Conservation (phyloP, 1,140 invertebrate genomes). For the Calephelis virginiensis region DNA sequence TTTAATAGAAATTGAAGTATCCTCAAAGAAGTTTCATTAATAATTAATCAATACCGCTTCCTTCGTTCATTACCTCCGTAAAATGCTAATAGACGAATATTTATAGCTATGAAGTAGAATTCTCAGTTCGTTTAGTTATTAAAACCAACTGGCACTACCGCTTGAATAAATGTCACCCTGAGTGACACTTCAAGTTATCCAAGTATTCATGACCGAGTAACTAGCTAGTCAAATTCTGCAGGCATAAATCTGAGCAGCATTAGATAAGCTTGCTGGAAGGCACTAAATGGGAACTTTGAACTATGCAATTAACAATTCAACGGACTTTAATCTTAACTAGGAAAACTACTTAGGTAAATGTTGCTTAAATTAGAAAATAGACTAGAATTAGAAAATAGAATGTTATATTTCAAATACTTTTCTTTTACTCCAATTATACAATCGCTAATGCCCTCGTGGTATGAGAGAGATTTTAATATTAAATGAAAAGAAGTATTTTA, state of each 20-base stretch:
- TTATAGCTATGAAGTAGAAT: conserved; percentile 8
- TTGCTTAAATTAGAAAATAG: conserved; percentile 35
- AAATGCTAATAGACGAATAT: conserved; percentile 19
- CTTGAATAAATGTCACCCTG: conserved; percentile 18
- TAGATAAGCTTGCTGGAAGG: conserved; percentile 46
- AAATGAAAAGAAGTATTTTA: too few species aligned
- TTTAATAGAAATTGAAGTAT: neutral
- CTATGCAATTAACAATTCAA: conserved; percentile 64
- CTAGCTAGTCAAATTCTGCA: conserved; percentile 38
- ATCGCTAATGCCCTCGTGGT: too few species aligned
- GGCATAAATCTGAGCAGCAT: conserved; percentile 45
- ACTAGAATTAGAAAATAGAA: conserved; percentile 34
- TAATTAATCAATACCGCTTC: neutral
- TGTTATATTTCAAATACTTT: conserved; percentile 21
- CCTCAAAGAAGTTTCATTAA: neutral
- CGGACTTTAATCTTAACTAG: conserved; percentile 45
- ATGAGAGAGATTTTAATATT: too few species aligned
- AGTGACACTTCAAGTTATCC: conserved; percentile 17
- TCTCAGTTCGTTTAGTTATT: conserved; percentile 11
- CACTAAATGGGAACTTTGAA: conserved; percentile 56
- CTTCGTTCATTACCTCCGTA: neutral
- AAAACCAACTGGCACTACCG: conserved; percentile 14
- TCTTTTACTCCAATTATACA: neutral
- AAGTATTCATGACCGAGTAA: conserved; percentile 11
- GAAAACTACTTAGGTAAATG: conserved; percentile 55